These are phyloP conservation scores for Mystacides longicornis DNA, from an alignment of 2,888 invertebrate species.

Conservation along the genomic window DNA sequence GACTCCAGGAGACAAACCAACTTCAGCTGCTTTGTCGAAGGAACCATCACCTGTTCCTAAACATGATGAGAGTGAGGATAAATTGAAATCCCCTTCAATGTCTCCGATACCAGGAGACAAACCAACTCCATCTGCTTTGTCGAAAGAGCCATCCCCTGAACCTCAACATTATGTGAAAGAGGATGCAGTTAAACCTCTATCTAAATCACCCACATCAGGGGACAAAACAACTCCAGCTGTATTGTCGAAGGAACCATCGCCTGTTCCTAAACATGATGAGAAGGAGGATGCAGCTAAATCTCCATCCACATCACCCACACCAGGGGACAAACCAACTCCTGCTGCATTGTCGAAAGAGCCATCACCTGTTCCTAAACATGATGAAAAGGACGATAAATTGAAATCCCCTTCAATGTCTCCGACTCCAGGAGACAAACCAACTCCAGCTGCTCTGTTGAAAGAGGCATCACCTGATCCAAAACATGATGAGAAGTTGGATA, in stretches of 20 bases:
- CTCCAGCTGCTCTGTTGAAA: no score
- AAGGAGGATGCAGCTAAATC: background rate
- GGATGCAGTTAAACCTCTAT: background rate
- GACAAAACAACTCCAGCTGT: background rate
- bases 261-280: slow-evolving; percentile 4
- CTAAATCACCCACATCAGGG: background rate
- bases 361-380: background rate
- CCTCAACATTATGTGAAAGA: background rate
- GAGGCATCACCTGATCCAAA: background rate
- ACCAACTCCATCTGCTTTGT: background rate
- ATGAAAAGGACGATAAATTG: background rate
- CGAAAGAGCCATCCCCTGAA: background rate
- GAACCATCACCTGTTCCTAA: background rate
- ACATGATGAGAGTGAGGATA: background rate
- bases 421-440: background rate
- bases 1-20: slow-evolving; percentile 1
- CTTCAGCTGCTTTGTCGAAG: background rate
- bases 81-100: background rate
- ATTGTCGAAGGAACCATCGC: slow-evolving; percentile 10
- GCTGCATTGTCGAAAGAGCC: background rate
- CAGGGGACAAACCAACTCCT: background rate
- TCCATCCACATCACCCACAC: background rate
- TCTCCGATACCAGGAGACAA: background rate
- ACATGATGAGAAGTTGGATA: background rate
- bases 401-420: slow-evolving; percentile 8